Evolutionary conservation across 2,888 invertebrate species (phyloP).

Genomic region (Stenotaenia linearis): DNA sequence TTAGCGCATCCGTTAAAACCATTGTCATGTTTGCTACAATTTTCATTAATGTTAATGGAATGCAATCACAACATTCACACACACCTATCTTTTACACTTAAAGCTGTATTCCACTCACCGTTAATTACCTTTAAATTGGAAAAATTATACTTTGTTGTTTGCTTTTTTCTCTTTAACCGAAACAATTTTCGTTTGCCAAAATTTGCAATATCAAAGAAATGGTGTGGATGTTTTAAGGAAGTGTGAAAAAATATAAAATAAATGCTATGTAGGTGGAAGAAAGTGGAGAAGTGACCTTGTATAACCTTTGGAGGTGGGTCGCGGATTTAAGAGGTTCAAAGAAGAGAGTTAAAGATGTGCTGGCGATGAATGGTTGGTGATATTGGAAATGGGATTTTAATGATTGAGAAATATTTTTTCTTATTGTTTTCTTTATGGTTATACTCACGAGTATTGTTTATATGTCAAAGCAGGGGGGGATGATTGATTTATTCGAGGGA

Average conservation of each 20-base stretch:
- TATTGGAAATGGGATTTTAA: neutral
- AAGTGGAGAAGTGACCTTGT: neutral
- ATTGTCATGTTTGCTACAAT: constrained; percentile 21
- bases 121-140: constrained; percentile 3
- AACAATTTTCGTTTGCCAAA: neutral
- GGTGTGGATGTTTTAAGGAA: neutral
- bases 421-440: neutral
- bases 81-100: constrained; percentile 17
- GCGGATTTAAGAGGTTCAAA: neutral
- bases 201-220: neutral
- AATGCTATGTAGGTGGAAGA: neutral
- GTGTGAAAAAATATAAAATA: neutral
- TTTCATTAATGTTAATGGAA: constrained; percentile 26
- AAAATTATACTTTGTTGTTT: neutral
- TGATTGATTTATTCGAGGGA: neutral
- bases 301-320: neutral
- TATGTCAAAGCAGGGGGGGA: too few species aligned
- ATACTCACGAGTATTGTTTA: neutral
- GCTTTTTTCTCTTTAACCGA: neutral
- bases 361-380: neutral
- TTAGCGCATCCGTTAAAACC: constrained; percentile 24
- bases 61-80: constrained; percentile 26
- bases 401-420: neutral
- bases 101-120: neutral
- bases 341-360: neutral